Evolutionary conservation across 23 tunicate species (phyloP), one percentile per base, ranked within the genome.

Genomic region (Diplosoma virens): DNA sequence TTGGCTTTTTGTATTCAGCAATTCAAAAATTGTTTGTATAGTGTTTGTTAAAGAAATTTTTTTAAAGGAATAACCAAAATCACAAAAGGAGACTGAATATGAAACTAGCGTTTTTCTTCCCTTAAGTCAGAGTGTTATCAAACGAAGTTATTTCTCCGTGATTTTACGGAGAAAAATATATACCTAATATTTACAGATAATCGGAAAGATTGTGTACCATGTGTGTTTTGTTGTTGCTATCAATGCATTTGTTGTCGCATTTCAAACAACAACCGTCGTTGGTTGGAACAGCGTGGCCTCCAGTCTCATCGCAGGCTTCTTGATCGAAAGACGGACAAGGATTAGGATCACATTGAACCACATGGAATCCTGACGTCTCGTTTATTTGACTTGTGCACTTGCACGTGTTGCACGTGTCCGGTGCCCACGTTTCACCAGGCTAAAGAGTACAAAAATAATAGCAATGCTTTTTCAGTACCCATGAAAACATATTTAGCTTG

Each of bases 261-360:
- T 75, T 85, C 76, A 54, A 30, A 76, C 97, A 92, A 77, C 97
- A 92, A 0, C 92, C 97, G 36, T 92, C 92, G 16, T 92, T 74
- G 28, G 87, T 84, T 68, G 79, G 83, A 2, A 80, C 97, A 37
- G 69, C 75, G 20, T 66, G 50, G 45, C 97, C 97, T 3, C 82
- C 87, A 30, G 45, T 50, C 27, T 53, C 37, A 2, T 20, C 34
- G 67, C 97, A 92, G 9, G 41, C 26, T 25, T 55, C 76, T 34
- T 80, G 81, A 25, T 92, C 87, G 70, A 92, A 85, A 18, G 75
- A 27, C 2, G 81, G 80, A 71, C 97, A 92, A 4, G 76, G 76
- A 4, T 54, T 71, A 55, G 59, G 66, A 7, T 80, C 34, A 46
- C 97, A 92, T 0, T 21, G 20, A 4, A 85, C 84, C 26, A 58